Evolutionary conservation across 2,113 vertebrate genomes (phyloP), one percentile per base, ranked within the genome.

Genomic region (Rallus limicola): DNA sequence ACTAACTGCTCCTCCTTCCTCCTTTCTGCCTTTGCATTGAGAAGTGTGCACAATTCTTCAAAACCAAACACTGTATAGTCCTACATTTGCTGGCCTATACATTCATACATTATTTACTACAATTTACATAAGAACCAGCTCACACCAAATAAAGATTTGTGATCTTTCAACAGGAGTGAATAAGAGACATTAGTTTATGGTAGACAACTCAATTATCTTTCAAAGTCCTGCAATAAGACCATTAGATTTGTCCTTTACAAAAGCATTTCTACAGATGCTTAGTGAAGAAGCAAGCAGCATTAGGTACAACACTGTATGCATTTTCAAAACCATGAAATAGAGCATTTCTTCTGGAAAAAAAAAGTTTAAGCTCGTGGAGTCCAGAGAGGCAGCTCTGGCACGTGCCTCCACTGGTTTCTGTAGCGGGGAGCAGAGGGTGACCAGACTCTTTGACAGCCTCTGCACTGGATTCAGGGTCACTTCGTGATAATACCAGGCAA

Each of bases 121-220:
- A 77, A 82, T 90, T 82, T 91, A 60, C 62, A 62, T 82, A 92
- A 82, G 70, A 91, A 94, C 65, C 65, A 69, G 50, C 50, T 91
- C 67, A 46, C 44, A 42, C 31, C 3, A 6, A 76, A 84, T 64
- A 89, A 92, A 87, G 86, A 95, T 86, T 79, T 91, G 74, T 59
- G 67, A 53, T 79, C 80, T 89, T 92, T 92, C 92, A 92, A 62
- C 44, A 69, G 62, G 44, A 86, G 28, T 72, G 80, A 89, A 58
- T 67, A 89, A 86, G 53, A 92, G 67, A 82, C 83, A 93, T 84
- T 69, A 59, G 33, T 94, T 92, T 86, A 85, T n/a, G 12, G 65
- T 10, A 92, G 90, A 87, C 70, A 93, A 85, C 65, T 94, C 90
- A 56, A 92, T 90, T 90, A 84, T 58, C 80, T 90, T 83, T 64